Percentiles rank a stretch among this genome's conserved stretches.
Conservation (phyloP, 2,113 vertebrate species). For the Atlantisia rogersi region DNA sequence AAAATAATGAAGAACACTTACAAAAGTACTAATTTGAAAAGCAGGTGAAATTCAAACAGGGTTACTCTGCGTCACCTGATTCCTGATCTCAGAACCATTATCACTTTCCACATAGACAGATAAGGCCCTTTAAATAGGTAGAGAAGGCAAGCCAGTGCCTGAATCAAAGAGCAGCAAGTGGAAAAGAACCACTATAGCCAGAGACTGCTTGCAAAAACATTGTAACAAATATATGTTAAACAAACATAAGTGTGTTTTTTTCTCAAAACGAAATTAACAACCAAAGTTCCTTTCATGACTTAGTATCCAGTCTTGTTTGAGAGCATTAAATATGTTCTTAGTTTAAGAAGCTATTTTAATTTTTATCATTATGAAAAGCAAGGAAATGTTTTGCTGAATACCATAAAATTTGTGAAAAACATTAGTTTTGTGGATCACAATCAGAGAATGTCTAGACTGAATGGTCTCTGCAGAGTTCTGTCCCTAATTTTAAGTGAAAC, state of each 20-base stretch:
- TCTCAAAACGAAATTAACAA: neutral
- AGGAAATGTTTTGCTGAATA: neutral
- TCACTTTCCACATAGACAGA: neutral
- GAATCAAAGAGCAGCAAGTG: neutral
- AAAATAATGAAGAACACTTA: neutral
- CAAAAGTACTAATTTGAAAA: neutral
- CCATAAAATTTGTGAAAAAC: neutral
- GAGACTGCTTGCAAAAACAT: neutral
- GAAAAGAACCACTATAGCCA: neutral
- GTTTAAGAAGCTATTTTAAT: neutral
- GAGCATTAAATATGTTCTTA: neutral
- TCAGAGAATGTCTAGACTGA: constrained; percentile 6
- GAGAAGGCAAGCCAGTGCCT: neutral
- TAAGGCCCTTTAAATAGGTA: neutral
- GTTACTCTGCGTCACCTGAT: neutral
- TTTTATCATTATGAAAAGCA: neutral
- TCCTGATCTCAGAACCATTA: neutral
- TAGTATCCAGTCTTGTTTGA: neutral
- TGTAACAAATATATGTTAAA: neutral
- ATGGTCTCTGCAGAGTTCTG: constrained; percentile 13
- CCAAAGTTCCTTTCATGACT: neutral
- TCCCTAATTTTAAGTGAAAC: constrained; percentile 30
- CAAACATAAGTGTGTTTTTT: neutral
- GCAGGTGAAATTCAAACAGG: neutral
- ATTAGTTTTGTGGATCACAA: neutral